Percentiles rank a stretch among this genome's conserved stretches.
phyloP scores from a whole-genome alignment of 2,888 invertebrate species.

The Scaptomyza reducta region DNA sequence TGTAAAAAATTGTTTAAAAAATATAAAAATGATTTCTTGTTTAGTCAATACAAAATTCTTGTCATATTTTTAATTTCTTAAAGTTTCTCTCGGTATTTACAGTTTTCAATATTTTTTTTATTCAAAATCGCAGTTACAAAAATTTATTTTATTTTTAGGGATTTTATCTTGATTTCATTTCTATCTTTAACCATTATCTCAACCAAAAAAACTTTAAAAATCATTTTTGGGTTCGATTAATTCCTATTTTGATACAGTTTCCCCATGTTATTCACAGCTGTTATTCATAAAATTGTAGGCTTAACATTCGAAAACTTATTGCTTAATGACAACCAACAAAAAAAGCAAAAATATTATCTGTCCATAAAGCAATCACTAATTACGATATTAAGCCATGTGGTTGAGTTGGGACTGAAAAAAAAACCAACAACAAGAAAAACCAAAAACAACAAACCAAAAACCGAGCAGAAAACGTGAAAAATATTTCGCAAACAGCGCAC shows the following conservation, averaged over 20 bases:
- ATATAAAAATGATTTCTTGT: too few relatives aligned
- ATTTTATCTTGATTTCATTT: background rate
- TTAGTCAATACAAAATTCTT: too few relatives aligned
- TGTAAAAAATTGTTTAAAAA: too few relatives aligned
- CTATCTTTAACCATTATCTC: background rate
- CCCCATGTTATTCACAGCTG: background rate
- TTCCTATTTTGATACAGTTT: background rate
- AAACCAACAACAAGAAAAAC: conserved; percentile 24
- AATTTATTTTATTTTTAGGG: too few relatives aligned
- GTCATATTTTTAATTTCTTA: too few relatives aligned
- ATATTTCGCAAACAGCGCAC: conserved; percentile 39
- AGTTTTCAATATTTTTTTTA: too few relatives aligned
- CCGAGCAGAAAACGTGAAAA: conserved; percentile 35
- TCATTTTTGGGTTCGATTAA: too few relatives aligned
- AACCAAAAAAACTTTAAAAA: background rate
- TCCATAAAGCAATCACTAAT: conserved; percentile 47
- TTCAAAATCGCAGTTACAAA: too few relatives aligned
- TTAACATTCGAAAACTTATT: too few relatives aligned
- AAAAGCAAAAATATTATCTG: conserved; percentile 16
- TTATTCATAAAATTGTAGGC: background rate
- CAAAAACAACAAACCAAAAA: too few relatives aligned
- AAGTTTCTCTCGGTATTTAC: too few relatives aligned
- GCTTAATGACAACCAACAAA: conserved; percentile 13
- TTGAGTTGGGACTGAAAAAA: conserved; percentile 16
- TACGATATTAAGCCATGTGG: conserved; percentile 55